Percentiles rank a stretch among this genome's conserved stretches.
These are phyloP conservation scores for Scaeva pyrastri DNA, from an alignment of 2,888 invertebrate species.

Conservation along the genomic window DNA sequence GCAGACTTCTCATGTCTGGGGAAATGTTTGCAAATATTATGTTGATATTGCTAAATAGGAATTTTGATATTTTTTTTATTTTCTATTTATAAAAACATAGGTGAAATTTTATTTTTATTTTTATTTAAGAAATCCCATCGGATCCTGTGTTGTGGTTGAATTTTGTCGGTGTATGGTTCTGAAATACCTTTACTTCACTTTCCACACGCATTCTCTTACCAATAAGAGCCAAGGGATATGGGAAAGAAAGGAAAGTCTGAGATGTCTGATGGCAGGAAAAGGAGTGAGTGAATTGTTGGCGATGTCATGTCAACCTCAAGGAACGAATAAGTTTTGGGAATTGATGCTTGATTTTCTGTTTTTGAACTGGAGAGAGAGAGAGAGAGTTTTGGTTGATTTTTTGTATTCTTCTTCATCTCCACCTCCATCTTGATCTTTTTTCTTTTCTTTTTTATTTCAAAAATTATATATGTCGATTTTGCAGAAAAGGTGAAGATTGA, in stretches of 20 bases:
- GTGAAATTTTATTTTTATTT: background rate
- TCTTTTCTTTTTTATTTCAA: slow-evolving; percentile 9
- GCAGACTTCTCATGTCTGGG: slow-evolving; percentile 33
- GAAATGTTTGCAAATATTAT: slow-evolving; percentile 53
- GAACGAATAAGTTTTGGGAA: slow-evolving; percentile 39
- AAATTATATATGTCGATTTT: slow-evolving; percentile 30
- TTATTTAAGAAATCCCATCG: slow-evolving; percentile 50
- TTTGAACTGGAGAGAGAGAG: slow-evolving; percentile 34
- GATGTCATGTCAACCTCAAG: slow-evolving; percentile 16
- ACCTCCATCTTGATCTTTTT: no score
- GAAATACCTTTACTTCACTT: slow-evolving; percentile 33
- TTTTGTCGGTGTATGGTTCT: slow-evolving; percentile 34
- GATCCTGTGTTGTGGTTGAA: background rate
- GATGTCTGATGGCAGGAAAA: background rate
- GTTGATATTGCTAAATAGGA: slow-evolving; percentile 43
- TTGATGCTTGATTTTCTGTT: slow-evolving; percentile 51
- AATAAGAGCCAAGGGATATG: slow-evolving; percentile 12
- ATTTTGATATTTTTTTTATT: slow-evolving; percentile 24
- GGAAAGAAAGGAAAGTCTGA: background rate
- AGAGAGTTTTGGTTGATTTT: slow-evolving; percentile 31
- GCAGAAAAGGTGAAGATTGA: slow-evolving; percentile 52
- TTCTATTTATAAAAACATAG: background rate
- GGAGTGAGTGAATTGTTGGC: slow-evolving; percentile 1
- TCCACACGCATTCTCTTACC: slow-evolving; percentile 29
- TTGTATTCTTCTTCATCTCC: no score